Evolutionary conservation across 92 coral and sea anemone species (phyloP), one percentile per base, ranked within the genome.

Genomic region (Montipora capitata): DNA sequence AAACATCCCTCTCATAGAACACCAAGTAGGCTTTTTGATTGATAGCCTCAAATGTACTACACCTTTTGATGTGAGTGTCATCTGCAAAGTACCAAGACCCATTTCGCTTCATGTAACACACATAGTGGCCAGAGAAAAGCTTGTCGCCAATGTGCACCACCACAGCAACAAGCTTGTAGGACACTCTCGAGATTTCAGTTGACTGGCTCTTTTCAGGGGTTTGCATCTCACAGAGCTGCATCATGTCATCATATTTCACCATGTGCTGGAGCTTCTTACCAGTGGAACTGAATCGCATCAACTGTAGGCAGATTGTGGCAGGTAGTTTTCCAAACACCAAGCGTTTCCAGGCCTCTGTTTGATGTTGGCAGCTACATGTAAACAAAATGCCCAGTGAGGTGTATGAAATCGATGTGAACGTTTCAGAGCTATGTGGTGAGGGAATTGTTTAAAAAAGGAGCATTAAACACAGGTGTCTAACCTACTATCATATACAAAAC

Each of bases 261-360:
- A 67, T 74, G 70, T 76, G 35, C 18, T 76, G 72, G 52, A 89
- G 18, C 76, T 75, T 89, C 2, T 54, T 9, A n/a, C 92, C 89
- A 74, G 76, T 67, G 63, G 83, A 72, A 77, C 52, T 58, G 49
- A 89, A 82, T 11, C 92, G 75, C 66, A 89, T 18, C 40, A 89
- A 62, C 52, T 89, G 92, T 20, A 86, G 51, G 78, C 84, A 86
- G 64, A 86, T 66, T 56, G 90, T 40, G 3, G 15, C 43, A 40
- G 88, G 88, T 68, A 64, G 49, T 64, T 75, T 83, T 8, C 84
- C 66, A 65, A 76, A 58, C 43, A 89, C 83, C 78, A 76, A 56
- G 8, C 92, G 66, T 58, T 82, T 89, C 77, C 82, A 89, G n/a
- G 92, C 92, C 42, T 89, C 92, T 44, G 88, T 89, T n/a, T 66